These are phyloP conservation scores for Scaptomyza hsui DNA, from an alignment of 1,140 invertebrate species.

Conservation along the genomic window DNA sequence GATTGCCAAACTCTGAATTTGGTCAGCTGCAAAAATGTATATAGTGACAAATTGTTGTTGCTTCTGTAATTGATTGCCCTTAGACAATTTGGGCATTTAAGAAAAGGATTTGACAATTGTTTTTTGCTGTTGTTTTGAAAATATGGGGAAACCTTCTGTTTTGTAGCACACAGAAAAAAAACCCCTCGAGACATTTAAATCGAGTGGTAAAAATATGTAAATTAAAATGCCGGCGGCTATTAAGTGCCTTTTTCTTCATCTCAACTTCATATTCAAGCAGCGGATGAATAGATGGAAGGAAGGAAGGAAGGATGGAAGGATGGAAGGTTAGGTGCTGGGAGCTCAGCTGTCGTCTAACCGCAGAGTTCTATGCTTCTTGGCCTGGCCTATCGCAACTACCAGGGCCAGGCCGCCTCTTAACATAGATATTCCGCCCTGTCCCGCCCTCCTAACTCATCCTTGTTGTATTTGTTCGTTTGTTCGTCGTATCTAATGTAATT, in stretches of 20 bases:
- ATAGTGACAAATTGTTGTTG: slow-evolving; percentile 11
- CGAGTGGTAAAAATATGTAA: slow-evolving; percentile 43
- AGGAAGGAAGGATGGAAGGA: too few relatives aligned
- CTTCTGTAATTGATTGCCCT: slow-evolving; percentile 34
- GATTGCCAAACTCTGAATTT: slow-evolving; percentile 15
- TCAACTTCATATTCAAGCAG: not conserved
- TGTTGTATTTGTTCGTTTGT: slow-evolving; percentile 25
- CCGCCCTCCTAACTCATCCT: slow-evolving; percentile 22
- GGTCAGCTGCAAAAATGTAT: slow-evolving; percentile 32
- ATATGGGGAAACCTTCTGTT: slow-evolving; percentile 6
- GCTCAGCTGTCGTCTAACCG: slow-evolving; percentile 52
- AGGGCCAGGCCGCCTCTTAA: not conserved
- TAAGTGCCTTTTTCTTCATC: slow-evolving; percentile 26
- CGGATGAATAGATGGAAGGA: slow-evolving; percentile 1
- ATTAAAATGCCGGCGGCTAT: slow-evolving; percentile 47
- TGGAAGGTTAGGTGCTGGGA: too few relatives aligned
- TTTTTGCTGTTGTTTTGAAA: slow-evolving; percentile 3
- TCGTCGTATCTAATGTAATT: slow-evolving; percentile 66
- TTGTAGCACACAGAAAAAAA: slow-evolving; percentile 4
- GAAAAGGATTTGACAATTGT: slow-evolving; percentile 41
- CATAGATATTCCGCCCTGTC: too few relatives aligned
- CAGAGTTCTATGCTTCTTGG: slow-evolving; percentile 37
- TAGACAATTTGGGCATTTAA: slow-evolving; percentile 29
- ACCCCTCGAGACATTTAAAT: slow-evolving; percentile 33
- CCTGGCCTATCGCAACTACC: slow-evolving; percentile 17